phyloP scores from a whole-genome alignment of 2,888 invertebrate species.

The Platypus cylindrus region DNA sequence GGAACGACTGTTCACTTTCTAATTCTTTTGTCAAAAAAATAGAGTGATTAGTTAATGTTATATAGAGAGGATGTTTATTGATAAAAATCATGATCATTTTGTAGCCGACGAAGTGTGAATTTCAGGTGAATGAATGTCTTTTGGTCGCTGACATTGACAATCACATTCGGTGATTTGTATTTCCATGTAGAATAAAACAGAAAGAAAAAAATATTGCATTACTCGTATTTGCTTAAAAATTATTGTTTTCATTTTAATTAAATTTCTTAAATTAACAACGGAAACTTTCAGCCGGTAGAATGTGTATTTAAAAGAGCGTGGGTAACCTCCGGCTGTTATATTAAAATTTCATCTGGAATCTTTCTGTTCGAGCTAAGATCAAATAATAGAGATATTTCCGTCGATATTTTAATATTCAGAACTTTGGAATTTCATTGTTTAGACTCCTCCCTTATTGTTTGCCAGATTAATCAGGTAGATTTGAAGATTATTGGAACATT shows the following conservation, averaged over 20 bases:
- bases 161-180: too few relatives aligned
- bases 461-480: slow-evolving; percentile 11
- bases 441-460: slow-evolving; percentile 8
- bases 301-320: slow-evolving; percentile 16
- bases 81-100: too few relatives aligned
- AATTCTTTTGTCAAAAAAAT: slow-evolving; percentile 8
- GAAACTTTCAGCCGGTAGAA: slow-evolving; percentile 12
- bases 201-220: too few relatives aligned
- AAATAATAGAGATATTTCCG: slow-evolving; percentile 28
- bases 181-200: too few relatives aligned
- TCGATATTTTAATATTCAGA: slow-evolving; percentile 30
- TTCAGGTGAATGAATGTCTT: too few relatives aligned
- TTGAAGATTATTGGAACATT: neutral
- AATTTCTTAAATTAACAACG: slow-evolving; percentile 22
- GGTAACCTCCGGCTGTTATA: slow-evolving; percentile 25
- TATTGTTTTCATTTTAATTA: slow-evolving; percentile 17
- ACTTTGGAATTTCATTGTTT: slow-evolving; percentile 26
- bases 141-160: too few relatives aligned
- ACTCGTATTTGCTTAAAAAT: slow-evolving; percentile 2
- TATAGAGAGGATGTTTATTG: too few relatives aligned
- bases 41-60: too few relatives aligned
- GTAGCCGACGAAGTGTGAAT: too few relatives aligned
- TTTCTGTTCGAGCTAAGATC: slow-evolving; percentile 22
- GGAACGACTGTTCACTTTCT: slow-evolving; percentile 21
- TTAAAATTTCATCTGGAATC: slow-evolving; percentile 22